Evolutionary conservation across 1,140 invertebrate genomes (phyloP), one percentile per base, ranked within the genome.

Genomic region (Anastrepha ludens): DNA sequence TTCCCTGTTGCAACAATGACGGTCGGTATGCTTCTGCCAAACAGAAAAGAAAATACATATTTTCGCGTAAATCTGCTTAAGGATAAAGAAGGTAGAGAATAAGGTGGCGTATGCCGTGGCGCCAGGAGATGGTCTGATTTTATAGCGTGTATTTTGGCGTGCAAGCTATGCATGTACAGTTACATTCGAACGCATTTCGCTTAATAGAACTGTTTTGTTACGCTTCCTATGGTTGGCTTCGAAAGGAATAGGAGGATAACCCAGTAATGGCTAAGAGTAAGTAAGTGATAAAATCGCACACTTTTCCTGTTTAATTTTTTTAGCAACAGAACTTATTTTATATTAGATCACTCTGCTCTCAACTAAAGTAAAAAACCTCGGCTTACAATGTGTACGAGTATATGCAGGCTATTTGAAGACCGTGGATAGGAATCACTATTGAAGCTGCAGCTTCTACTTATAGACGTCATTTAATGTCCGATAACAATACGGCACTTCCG

Each of bases 121-220:
- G 60, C 13, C 60, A 55, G 7, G 70, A 1, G 6, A 5, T 0
- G 11, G 41, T 74, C 17, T 74, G 47, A 58, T 81, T 81, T 81
- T 2, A 81, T 55, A 81, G n/a, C 74, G 55, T 81, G 44, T 11
- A 58, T 20, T 55, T 55, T 55, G 47, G 47, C n/a, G 47, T 41
- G 44, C 7, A 55, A 81, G 8, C 50, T 70, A 9, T 70, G 20
- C 20, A 65, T 47, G 13, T 70, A 44, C 8, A 17, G 15, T 44
- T 7, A 2, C 41, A 17, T 47, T 74, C 41, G 6, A 47, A 74
- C 50, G 39, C 41, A 6, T 74, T n/a, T n/a, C 9, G 67, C 41
- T 20, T 20, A 81, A 81, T 81, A 55, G 74, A 81, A 58, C 20
- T 81, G 74, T 58, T 55, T 58, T 81, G 44, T 81, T 50, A 55